A percentile compares a stretch with the other conserved stretches of the same genome.
phyloP scores from a whole-genome alignment of 2,113 vertebrate genomes.

The Melanerpes aurifrons region DNA sequence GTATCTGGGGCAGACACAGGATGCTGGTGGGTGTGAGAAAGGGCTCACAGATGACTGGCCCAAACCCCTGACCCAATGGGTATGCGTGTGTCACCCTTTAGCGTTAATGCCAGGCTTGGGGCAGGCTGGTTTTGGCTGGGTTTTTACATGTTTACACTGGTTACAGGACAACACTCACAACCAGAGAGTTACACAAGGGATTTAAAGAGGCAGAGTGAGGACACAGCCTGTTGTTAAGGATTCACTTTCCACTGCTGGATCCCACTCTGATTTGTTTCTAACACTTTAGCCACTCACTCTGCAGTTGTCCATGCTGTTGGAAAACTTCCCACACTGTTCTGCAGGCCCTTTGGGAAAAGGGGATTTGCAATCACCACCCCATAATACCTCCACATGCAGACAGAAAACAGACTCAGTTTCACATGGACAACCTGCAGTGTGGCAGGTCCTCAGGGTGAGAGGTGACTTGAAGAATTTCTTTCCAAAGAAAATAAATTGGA shows the following conservation, averaged over 20 bases:
- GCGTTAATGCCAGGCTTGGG: not conserved
- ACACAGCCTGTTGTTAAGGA: not conserved
- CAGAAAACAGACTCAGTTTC: not conserved
- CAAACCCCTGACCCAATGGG: not conserved
- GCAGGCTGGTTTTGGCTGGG: not conserved
- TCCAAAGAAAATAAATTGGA: not conserved
- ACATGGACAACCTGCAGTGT: not conserved
- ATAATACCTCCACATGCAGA: accelerated
- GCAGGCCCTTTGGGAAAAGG: not conserved
- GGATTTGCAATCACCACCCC: not conserved
- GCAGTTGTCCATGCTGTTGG: not conserved
- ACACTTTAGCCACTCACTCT: not conserved
- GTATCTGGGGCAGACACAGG: constrained; percentile 6
- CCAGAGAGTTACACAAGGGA: not conserved
- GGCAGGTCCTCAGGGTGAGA: not conserved
- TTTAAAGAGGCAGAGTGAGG: not conserved
- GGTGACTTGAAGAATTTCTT: not conserved
- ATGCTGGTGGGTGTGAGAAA: constrained; percentile 65
- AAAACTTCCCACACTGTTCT: not conserved
- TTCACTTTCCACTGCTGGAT: not conserved
- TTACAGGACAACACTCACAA: constrained; percentile 23
- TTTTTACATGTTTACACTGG: constrained; percentile 31
- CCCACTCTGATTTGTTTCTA: not conserved
- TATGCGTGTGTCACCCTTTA: not conserved
- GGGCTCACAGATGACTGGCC: not conserved